Base-by-base conservation (phyloP, 37 sponge, comb jelly and placozoan genomes). In the Hormiphora californensis region DNA sequence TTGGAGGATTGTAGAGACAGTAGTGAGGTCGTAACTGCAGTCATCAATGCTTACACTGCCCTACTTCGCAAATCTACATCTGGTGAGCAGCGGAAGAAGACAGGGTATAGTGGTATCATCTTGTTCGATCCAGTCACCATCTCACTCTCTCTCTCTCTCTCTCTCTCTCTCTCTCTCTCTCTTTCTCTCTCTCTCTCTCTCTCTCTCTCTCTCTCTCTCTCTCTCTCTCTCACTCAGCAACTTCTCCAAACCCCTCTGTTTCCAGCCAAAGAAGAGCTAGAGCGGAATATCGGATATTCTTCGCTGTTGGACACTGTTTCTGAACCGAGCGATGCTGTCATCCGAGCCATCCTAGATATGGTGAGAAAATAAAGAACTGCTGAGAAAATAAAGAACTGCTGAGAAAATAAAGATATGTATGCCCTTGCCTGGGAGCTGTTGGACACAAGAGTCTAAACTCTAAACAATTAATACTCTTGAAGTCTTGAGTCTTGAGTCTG, bases 181-280 rank as follows among this genome's bases (percentile, higher is more conserved):
- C 54, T 51, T 17, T 51, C 54, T 51, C 54, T 51, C 54, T 51
- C 54, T 51, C 54, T 51, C 54, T 51, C 54, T 51, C 54, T 51
- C 54, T 51, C 54, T 51, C 54, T 51, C 54, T 51, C 54, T 51
- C 54, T 51, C 54, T 51, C 54, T 51, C 54, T 51, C 54, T 51
- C 54, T 51, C 17, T 51, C 54, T 51, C 17, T 51, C n/a, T n/a
- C n/a, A n/a, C n/a, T n/a, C n/a, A n/a, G n/a, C n/a, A n/a, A n/a
- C n/a, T n/a, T n/a, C n/a, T n/a, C n/a, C n/a, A n/a, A 11, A 59
- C 62, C 7, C 22, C 22, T 22, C 5, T 22, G 11, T 22, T 23
- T 73, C 23, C 44, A 73, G 81, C 81, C 3, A 73, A 73, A n/a
- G 81, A 73, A 36, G 81, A 73, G 35, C 43, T 73, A n/a, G 81